These are phyloP conservation scores for Parus major DNA, from an alignment of 2,113 vertebrate genomes.

Conservation along the genomic window DNA sequence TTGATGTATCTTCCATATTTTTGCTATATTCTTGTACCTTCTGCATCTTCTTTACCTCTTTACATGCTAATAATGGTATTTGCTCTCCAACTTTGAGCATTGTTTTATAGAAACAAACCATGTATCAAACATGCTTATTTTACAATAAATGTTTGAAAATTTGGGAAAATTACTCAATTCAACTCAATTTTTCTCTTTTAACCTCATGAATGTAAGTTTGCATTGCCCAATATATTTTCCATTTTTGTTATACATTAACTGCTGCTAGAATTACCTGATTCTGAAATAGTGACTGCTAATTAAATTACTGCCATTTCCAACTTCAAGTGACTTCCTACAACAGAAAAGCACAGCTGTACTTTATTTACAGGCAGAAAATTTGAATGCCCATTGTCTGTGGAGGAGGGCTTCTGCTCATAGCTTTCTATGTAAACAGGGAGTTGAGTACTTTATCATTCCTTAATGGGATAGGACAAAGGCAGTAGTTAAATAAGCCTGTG, in stretches of 20 bases:
- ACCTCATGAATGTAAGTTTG: background rate
- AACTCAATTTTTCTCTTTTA: background rate
- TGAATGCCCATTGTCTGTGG: background rate
- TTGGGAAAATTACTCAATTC: background rate
- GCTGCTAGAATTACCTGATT: background rate
- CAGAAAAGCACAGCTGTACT: background rate
- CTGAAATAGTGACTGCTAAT: background rate
- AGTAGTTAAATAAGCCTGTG: constrained; percentile 35
- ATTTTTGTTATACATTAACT: background rate
- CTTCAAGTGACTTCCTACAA: background rate
- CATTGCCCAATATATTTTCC: background rate
- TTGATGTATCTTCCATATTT: background rate
- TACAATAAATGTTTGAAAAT: background rate
- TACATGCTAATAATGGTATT: background rate
- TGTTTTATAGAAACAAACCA: background rate
- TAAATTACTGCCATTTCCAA: background rate
- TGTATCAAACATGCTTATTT: background rate
- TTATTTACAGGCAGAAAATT: background rate
- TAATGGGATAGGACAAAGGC: constrained; percentile 36
- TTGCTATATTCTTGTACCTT: background rate
- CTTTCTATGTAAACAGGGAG: constrained; percentile 13
- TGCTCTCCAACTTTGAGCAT: background rate
- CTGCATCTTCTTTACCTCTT: background rate
- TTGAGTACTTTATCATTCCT: constrained; percentile 20
- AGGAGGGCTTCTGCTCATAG: background rate